Evolutionary conservation across 2,888 invertebrate genomes (phyloP).

Genomic region (Labia minor): DNA sequence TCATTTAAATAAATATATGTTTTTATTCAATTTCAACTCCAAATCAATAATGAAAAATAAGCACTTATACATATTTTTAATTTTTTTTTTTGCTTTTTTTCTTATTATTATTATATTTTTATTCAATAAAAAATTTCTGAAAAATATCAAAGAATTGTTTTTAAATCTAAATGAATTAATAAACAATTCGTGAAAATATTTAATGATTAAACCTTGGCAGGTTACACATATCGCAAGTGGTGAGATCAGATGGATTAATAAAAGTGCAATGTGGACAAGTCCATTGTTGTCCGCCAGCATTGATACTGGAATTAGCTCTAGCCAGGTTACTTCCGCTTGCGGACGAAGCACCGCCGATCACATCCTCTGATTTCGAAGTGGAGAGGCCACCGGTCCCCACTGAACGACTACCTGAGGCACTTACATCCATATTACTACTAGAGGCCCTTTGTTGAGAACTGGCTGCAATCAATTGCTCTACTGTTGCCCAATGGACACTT

Average conservation of each 20-base stretch:
- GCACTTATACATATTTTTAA: too few species aligned
- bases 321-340: constrained; percentile 29
- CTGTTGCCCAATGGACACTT: constrained; percentile 78
- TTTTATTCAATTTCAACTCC: too few species aligned
- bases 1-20: too few species aligned
- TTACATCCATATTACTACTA: constrained; percentile 30
- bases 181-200: constrained; percentile 14
- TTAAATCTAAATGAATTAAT: too few species aligned
- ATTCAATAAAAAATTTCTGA: too few species aligned
- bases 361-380: constrained; percentile 19
- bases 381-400: constrained; percentile 26
- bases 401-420: constrained; percentile 26
- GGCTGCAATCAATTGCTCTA: constrained; percentile 63
- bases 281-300: constrained; percentile 47
- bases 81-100: too few species aligned
- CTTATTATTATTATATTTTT: too few species aligned
- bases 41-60: too few species aligned
- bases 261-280: constrained; percentile 91
- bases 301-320: constrained; percentile 26
- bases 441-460: constrained; percentile 31
- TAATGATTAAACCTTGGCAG: constrained; percentile 52
- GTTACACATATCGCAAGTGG: constrained; percentile 85
- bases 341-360: neutral
- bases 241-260: constrained; percentile 65
- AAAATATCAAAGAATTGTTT: too few species aligned